Evolutionary conservation across 2,113 vertebrate species (phyloP), one percentile per base, ranked within the genome.

Genomic region (Microtus pennsylvanicus): DNA sequence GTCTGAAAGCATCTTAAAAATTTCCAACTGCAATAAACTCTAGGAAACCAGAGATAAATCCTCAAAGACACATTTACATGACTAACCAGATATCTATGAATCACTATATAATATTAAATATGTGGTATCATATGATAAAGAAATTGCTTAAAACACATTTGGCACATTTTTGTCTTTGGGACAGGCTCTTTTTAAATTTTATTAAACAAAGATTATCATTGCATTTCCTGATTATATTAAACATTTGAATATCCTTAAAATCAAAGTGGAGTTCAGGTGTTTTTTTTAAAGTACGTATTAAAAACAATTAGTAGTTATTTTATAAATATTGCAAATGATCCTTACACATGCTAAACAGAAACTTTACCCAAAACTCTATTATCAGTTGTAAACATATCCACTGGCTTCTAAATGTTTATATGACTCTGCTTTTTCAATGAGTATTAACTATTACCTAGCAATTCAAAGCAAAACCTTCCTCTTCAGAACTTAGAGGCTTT

Each of bases 311-410:
- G 24, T 47, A 67, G 19, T 16, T 21, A 45, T 21, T 86, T 30
- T 63, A 28, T 45, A 6, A 11, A 4, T 0, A 47, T 33, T 45
- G 8, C 19, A 65, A 9, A 5, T 42, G 16, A 4, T 4, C 0
- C 61, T 67, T 28, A 65, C 2, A 67, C 24, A 45, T 33, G 1
- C 28, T 67, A 17, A 1, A 45, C 17, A 86, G 8, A 63, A 85
- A 17, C 35, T 38, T 22, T 58, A 21, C 33, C 2, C 24, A 12
- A 67, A 81, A 35, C 3, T 35, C 5, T 16, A 28, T 61, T 45
- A 26, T 11, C 38, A 86, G 3, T 2, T 45, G 4, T 22, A 58
- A 45, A 55, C 22, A 45, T 63, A 22, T 38, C 1, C 65, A 30
- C 28, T 92, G 11, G 28, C 9, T n/a, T 13, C 0, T 0, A n/a